Percentiles rank a stretch among this genome's conserved stretches.
Conservation (phyloP, 2,113 vertebrate species). For the Rhinoptilus africanus region DNA sequence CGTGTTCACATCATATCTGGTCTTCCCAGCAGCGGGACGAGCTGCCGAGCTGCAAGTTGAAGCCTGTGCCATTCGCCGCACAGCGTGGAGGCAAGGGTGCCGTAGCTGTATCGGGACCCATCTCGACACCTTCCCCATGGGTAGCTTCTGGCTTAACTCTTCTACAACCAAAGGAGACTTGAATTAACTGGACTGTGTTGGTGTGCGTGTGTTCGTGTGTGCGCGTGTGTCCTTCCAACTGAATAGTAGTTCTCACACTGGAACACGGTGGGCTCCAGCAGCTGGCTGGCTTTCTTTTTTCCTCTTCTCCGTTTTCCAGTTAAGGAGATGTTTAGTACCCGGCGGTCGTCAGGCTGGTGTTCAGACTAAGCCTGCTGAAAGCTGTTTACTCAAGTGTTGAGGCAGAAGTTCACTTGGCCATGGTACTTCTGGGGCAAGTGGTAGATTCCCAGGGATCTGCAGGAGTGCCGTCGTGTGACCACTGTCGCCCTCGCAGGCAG, state of each 20-base stretch:
- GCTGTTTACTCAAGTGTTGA: not conserved
- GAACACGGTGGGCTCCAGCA: conserved; percentile 44
- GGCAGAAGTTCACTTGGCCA: not conserved
- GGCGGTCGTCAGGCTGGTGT: not conserved
- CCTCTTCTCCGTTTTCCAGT: not conserved
- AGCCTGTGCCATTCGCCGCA: not conserved
- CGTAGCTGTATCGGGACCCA: not conserved
- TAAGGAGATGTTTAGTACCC: not conserved
- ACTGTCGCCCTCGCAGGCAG: not conserved
- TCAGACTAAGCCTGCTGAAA: not conserved
- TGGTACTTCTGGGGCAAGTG: not conserved
- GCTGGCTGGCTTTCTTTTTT: conserved; percentile 16
- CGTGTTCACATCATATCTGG: not conserved
- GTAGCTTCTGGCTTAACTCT: conserved; percentile 42
- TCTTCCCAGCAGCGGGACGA: not conserved
- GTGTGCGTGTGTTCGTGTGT: not conserved
- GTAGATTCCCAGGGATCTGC: conserved; percentile 5
- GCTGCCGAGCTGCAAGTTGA: not conserved
- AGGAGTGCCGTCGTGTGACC: not conserved
- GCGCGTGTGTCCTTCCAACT: not conserved
- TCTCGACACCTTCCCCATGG: not conserved
- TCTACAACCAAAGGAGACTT: conserved; percentile 63
- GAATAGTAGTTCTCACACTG: conserved; percentile 69
- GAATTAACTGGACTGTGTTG: conserved; percentile 51
- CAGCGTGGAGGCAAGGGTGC: not conserved